phyloP scores from a whole-genome alignment of 2,113 vertebrate genomes.

The Lagopus muta region DNA sequence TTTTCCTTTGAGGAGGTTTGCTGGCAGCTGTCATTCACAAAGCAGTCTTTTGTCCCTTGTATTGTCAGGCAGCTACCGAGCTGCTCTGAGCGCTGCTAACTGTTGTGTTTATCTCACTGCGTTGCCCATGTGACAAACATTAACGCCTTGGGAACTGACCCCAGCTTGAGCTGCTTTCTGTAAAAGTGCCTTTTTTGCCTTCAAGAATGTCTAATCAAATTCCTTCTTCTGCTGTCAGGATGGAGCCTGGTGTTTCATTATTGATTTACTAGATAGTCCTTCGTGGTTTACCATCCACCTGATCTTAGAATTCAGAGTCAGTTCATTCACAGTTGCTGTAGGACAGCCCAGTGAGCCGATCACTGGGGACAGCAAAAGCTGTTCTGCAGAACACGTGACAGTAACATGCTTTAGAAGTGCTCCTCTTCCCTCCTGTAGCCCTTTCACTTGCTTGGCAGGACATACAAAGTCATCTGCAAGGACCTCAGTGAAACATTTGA shows the following conservation, averaged over 20 bases:
- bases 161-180: not conserved
- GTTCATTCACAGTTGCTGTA: not conserved
- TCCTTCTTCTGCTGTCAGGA: not conserved
- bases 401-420: not conserved
- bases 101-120: not conserved
- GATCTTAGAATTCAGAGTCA: not conserved
- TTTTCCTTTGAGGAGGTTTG: not conserved
- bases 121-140: not conserved
- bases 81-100: not conserved
- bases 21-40: not conserved
- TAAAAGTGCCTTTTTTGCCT: not conserved
- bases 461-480: not conserved
- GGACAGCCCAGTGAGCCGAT: not conserved
- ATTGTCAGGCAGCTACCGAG: not conserved
- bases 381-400: not conserved
- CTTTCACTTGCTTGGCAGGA: not conserved
- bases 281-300: not conserved
- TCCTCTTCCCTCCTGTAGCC: not conserved
- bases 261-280: not conserved
- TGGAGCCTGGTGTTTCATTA: not conserved
- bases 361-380: not conserved
- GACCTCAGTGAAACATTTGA: not conserved
- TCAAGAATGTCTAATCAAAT: not conserved
- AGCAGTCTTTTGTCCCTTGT: not conserved
- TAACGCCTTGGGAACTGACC: not conserved